These are phyloP conservation scores for Deroplatys truncata DNA, from an alignment of 2,888 invertebrate species.

Conservation along the genomic window DNA sequence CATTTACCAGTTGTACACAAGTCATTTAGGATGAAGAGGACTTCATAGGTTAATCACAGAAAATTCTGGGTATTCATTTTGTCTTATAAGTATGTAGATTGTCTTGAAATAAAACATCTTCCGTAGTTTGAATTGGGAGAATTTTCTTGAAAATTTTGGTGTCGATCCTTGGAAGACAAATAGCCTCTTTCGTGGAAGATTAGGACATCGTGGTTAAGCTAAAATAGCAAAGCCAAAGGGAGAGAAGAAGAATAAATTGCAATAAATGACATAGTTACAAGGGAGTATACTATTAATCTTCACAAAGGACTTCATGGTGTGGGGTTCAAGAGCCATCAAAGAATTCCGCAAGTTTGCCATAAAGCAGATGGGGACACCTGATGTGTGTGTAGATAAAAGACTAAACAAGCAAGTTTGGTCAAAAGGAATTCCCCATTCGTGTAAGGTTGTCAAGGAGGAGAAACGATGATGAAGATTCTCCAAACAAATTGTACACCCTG, in stretches of 20 bases:
- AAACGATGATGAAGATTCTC: conserved; percentile 99
- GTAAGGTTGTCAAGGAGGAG: conserved; percentile 94
- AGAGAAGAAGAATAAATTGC: conserved; percentile 93
- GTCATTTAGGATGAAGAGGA: too few relatives aligned
- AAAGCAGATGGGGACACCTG: conserved; percentile 97
- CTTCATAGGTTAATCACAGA: too few relatives aligned
- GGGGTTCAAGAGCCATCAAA: conserved; percentile 96
- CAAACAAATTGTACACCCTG: conserved; percentile 96
- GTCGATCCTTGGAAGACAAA: background rate
- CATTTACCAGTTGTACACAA: too few relatives aligned
- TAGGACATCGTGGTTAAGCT: background rate
- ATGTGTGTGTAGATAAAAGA: conserved; percentile 96
- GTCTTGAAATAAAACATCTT: too few relatives aligned
- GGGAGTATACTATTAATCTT: conserved; percentile 97
- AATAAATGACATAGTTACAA: conserved; percentile 97
- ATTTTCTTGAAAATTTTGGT: too few relatives aligned
- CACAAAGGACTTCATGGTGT: conserved; percentile 97
- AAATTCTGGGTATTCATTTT: too few relatives aligned
- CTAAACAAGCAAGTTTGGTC: conserved; percentile 99
- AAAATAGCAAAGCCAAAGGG: conserved; percentile 81
- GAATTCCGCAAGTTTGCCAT: conserved; percentile 95
- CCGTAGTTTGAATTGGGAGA: too few relatives aligned
- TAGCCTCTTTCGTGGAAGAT: background rate
- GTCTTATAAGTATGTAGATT: too few relatives aligned
- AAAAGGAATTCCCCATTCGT: conserved; percentile 93